phyloP scores from a whole-genome alignment of 1,140 invertebrate species.

The Tachypleus tridentatus region DNA sequence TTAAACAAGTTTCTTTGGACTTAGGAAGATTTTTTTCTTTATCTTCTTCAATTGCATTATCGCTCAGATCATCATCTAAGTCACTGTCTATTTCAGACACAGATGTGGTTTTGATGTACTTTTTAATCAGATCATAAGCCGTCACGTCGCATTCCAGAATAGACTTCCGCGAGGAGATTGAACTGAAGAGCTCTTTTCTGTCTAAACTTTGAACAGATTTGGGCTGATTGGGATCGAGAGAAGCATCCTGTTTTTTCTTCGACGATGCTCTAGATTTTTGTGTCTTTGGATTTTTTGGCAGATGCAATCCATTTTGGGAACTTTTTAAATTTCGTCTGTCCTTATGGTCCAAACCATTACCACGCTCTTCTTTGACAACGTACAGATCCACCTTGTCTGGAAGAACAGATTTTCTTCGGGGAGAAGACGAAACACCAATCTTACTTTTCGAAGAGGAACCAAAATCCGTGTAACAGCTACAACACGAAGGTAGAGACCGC shows the following conservation, averaged over 20 bases:
- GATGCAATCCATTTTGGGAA: no score
- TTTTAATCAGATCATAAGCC: conserved; percentile 59
- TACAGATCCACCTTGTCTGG: conserved; percentile 16
- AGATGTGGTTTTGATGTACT: conserved; percentile 8
- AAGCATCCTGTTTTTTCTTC: no score
- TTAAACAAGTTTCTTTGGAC: not conserved
- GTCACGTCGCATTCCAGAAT: conserved; percentile 75
- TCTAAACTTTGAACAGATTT: no score
- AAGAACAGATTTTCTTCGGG: conserved; percentile 10
- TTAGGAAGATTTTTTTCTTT: not conserved
- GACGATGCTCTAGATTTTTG: no score
- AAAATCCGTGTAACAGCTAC: no score
- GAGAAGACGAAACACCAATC: conserved; percentile 5
- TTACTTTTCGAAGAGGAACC: no score
- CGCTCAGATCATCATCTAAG: conserved; percentile 19
- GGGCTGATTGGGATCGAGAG: no score
- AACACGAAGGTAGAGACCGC: no score
- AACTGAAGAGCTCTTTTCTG: conserved; percentile 6
- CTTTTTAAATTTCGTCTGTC: no score
- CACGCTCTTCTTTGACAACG: conserved; percentile 15
- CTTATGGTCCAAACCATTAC: no score
- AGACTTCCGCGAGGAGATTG: conserved; percentile 39
- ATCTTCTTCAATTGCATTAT: conserved; percentile 12
- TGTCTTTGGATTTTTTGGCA: no score
- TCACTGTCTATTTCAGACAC: conserved; percentile 5